Evolutionary conservation across 2,113 vertebrate genomes (phyloP).

Genomic region (Lontra canadensis): DNA sequence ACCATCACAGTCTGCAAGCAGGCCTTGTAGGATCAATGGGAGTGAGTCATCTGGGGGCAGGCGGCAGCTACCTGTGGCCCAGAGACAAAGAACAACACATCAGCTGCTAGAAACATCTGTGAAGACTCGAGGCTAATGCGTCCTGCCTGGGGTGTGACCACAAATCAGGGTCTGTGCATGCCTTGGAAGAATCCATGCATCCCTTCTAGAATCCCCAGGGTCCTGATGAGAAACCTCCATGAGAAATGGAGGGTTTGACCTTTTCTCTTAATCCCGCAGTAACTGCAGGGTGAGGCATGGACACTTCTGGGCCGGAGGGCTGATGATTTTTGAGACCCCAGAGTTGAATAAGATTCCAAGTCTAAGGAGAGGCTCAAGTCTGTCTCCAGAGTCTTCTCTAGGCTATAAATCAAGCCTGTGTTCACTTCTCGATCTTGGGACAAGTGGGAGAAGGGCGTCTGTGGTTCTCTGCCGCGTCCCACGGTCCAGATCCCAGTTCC

Average conservation of each 20-base stretch:
- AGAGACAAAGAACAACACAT: background rate
- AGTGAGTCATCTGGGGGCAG: background rate
- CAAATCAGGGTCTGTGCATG: background rate
- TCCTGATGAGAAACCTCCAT: background rate
- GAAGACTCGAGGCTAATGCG: background rate
- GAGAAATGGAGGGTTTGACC: background rate
- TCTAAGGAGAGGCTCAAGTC: background rate
- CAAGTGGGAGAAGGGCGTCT: background rate
- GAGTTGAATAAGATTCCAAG: background rate
- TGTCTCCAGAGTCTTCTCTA: background rate
- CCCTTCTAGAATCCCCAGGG: background rate
- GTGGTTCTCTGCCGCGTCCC: fast-evolving
- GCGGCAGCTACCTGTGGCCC: background rate
- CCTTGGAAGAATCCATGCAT: background rate
- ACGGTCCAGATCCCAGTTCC: background rate
- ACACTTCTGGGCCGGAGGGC: background rate
- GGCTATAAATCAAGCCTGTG: background rate
- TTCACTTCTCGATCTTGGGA: background rate
- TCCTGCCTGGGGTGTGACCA: background rate
- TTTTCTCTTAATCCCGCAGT: slow-evolving; percentile 13
- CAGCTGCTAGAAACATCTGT: background rate
- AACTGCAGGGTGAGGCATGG: background rate
- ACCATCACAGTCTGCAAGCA: background rate
- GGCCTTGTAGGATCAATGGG: background rate
- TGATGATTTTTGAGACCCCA: background rate